Base-by-base conservation (phyloP, 2,888 invertebrate genomes). In the Himalopsyche kuldschensis region DNA sequence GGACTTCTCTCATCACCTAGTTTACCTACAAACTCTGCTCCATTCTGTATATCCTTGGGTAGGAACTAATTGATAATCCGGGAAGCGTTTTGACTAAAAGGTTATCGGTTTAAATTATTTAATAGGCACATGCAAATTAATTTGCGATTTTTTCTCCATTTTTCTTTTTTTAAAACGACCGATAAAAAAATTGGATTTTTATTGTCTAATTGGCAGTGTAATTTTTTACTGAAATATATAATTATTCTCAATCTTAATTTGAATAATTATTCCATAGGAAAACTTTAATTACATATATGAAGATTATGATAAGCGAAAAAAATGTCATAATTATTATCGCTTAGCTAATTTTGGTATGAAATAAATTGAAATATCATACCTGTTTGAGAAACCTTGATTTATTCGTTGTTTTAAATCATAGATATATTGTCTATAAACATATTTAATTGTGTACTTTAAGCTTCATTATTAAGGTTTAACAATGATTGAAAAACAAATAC, bases 21-120 rank as follows among this genome's bases (percentile, higher is more conserved):
- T 55, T 55, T 55, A 55, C 55, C 55, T 55, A 55, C 55, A 20
- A 55, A 55, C 55, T 55, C 55, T 55, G 55, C 55, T 55, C 55
- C 55, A 55, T 55, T 55, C 55, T 55, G 8, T 55, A 24, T 55
- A 55, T 55, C 55, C 55, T 55, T 55, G 55, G 55, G 55, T 55
- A 55, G 81, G 81, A 77, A 81, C 76, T 85, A 85, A 85, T 85
- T 85, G 80, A 85, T 85, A 85, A 85, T 83, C 81, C 79, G 30
- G 78, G 79, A 75, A 55, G 83, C 81, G 78, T 69, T 85, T 85
- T 80, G 35, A 85, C 81, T 79, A 78, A 78, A 82, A 79, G 63
- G 69, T 80, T 84, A 84, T 84, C 84, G 80, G 75, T 80, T 84
- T 77, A 77, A 79, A 84, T 84, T 80, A 82, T 55, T 78, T 79